These are phyloP conservation scores for Nerophis ophidion DNA, from an alignment of 2,113 vertebrate species.

Conservation along the genomic window DNA sequence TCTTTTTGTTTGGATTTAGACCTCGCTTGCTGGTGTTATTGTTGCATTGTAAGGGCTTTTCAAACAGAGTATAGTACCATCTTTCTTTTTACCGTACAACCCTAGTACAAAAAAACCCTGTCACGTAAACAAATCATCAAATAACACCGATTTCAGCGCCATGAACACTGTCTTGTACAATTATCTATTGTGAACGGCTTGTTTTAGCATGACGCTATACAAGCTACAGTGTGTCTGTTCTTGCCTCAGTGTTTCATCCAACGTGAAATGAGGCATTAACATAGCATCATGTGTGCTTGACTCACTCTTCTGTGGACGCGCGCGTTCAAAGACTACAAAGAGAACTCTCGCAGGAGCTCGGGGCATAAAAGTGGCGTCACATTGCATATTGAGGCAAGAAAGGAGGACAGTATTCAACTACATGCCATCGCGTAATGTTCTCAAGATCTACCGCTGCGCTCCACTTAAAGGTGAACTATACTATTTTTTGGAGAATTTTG, in stretches of 20 bases:
- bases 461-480: background rate
- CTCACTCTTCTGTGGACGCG: conserved; percentile 14
- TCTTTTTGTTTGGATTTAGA: too few species aligned
- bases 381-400: background rate
- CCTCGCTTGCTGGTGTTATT: too few species aligned
- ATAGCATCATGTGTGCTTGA: conserved; percentile 21
- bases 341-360: conserved; percentile 9
- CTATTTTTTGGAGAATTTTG: background rate
- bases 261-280: conserved; percentile 23
- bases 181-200: too few species aligned
- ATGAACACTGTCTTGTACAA: too few species aligned
- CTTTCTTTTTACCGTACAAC: too few species aligned
- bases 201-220: too few species aligned
- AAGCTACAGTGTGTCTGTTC: too few species aligned
- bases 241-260: conserved; percentile 10
- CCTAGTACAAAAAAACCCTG: too few species aligned
- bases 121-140: too few species aligned
- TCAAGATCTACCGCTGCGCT: background rate
- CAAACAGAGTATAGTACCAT: too few species aligned
- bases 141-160: too few species aligned
- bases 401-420: conserved; percentile 2
- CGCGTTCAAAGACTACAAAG: conserved; percentile 42
- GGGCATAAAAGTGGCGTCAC: conserved; percentile 18
- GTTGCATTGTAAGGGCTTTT: too few species aligned
- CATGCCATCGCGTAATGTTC: conserved; percentile 4